These are phyloP conservation scores for Brenthis daphne DNA, from an alignment of 2,888 invertebrate species.

Conservation along the genomic window DNA sequence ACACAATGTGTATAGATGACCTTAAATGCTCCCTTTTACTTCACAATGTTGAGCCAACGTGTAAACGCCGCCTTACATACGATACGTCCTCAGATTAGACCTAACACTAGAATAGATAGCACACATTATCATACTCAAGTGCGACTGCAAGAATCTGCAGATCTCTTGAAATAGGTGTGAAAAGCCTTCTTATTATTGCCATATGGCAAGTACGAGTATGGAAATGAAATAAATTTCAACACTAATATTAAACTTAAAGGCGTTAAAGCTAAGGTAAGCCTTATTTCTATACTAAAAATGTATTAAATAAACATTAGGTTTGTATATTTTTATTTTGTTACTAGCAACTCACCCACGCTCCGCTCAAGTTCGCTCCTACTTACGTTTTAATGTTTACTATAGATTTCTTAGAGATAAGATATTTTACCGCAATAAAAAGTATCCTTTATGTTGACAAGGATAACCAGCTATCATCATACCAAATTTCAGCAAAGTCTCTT, in stretches of 20 bases:
- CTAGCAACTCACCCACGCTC: no score
- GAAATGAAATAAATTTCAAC: conserved; percentile 18
- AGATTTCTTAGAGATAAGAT: no score
- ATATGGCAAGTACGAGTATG: conserved; percentile 16
- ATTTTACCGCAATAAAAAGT: no score
- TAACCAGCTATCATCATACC: no score
- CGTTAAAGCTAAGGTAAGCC: conserved; percentile 8
- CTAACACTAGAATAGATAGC: conserved; percentile 59
- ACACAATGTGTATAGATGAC: conserved; percentile 1
- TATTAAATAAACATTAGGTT: no score
- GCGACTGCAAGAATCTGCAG: conserved; percentile 52
- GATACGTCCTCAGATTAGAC: conserved; percentile 61
- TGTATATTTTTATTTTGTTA: no score
- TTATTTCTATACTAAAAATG: neutral
- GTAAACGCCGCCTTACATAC: conserved; percentile 38
- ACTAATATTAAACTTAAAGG: conserved; percentile 3
- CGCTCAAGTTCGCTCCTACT: no score
- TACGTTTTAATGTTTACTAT: no score
- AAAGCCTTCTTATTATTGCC: conserved; percentile 20
- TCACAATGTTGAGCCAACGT: conserved; percentile 2
- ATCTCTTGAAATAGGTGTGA: conserved; percentile 39
- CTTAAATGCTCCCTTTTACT: neutral
- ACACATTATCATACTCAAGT: conserved; percentile 62
- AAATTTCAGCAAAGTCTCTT: no score
- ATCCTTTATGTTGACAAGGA: no score